Evolutionary conservation across 2,797 vertebrate genomes (phyloP).

Genomic region (Heterohyrax brucei): DNA sequence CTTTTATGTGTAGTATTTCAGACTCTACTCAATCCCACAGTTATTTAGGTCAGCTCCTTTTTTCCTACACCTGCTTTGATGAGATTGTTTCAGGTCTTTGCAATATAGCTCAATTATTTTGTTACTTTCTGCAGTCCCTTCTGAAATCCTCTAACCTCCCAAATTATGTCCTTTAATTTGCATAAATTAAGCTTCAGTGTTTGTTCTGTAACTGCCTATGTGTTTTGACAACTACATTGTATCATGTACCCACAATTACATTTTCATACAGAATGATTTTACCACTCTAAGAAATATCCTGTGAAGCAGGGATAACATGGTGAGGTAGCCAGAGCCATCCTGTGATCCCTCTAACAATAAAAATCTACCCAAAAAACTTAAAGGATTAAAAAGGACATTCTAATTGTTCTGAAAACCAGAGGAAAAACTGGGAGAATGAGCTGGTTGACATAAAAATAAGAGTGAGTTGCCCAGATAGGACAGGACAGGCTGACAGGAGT

Average conservation of each 20-base stretch:
- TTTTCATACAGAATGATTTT: neutral
- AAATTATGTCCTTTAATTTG: constrained; percentile 38
- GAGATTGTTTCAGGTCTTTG: neutral
- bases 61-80: neutral
- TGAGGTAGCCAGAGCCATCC: too few species aligned
- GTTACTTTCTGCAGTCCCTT: neutral
- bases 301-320: too few species aligned
- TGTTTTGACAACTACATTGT: neutral
- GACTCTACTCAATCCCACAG: constrained; percentile 17
- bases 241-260: neutral
- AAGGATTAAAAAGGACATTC: too few species aligned
- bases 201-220: neutral
- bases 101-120: neutral
- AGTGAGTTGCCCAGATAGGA: too few species aligned
- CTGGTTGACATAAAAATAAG: too few species aligned
- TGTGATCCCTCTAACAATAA: too few species aligned
- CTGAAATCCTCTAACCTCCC: neutral
- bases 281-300: neutral
- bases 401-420: too few species aligned
- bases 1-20: neutral
- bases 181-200: neutral
- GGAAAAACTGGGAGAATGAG: too few species aligned
- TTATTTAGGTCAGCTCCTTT: neutral
- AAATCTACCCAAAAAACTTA: too few species aligned
- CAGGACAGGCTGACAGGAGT: too few species aligned